Conservation (phyloP, 1,140 invertebrate genomes). For the Melipona quadrifasciata region DNA sequence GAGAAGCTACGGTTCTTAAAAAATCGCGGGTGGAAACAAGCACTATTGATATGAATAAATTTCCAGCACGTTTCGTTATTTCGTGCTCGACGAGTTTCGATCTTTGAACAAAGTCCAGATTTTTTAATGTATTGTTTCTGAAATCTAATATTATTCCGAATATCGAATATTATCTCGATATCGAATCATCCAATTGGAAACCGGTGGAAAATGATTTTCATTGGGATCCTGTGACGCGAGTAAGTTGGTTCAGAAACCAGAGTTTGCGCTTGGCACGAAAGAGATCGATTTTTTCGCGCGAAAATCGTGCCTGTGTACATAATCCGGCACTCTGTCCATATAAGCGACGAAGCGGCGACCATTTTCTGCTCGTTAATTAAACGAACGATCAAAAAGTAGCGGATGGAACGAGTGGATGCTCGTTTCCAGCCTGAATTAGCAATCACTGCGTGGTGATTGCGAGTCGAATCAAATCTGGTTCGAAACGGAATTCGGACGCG, state of each 20-base stretch:
- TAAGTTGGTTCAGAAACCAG: background rate
- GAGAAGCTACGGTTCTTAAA: too few species aligned
- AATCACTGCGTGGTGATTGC: constrained; percentile 50
- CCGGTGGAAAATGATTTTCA: background rate
- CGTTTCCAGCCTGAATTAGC: constrained; percentile 47
- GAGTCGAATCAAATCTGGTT: constrained; percentile 33
- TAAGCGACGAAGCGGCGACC: constrained; percentile 15
- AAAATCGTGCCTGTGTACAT: constrained; percentile 13
- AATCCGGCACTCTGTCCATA: background rate
- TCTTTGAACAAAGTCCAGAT: too few species aligned
- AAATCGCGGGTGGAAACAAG: too few species aligned
- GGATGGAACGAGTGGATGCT: constrained; percentile 6
- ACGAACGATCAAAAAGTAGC: constrained; percentile 49
- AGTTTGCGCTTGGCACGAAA: background rate
- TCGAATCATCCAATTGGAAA: too few species aligned
- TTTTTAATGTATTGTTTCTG: too few species aligned
- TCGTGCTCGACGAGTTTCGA: too few species aligned
- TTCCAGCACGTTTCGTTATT: too few species aligned
- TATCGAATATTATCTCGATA: background rate
- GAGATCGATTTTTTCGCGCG: background rate
- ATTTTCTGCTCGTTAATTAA: constrained; percentile 53
- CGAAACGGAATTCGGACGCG: constrained; percentile 13
- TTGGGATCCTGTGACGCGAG: too few species aligned
- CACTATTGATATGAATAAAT: too few species aligned
- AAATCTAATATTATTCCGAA: too few species aligned